Conservation (phyloP, 2,797 vertebrate genomes). For the Scolopax rusticola region DNA sequence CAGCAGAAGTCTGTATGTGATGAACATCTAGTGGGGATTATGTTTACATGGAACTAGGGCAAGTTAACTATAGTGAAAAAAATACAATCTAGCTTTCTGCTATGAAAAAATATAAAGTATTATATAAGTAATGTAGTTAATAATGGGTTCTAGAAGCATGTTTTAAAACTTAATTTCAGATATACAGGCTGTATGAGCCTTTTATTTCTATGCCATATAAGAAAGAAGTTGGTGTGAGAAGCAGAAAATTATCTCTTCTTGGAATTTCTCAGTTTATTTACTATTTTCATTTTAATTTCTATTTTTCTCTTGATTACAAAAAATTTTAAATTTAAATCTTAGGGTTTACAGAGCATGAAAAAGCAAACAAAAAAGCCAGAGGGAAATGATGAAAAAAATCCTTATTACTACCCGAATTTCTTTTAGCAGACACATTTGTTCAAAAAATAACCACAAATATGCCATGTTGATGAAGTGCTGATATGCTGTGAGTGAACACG, state of each 20-base stretch:
- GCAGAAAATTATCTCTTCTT: neutral
- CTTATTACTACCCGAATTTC: neutral
- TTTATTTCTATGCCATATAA: neutral
- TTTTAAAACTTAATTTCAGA: neutral
- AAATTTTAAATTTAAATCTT: neutral
- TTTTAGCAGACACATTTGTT: neutral
- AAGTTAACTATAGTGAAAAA: neutral
- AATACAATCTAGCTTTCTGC: neutral
- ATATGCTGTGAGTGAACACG: neutral
- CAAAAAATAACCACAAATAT: neutral
- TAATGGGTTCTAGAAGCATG: neutral
- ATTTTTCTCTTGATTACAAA: neutral
- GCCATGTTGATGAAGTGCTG: neutral
- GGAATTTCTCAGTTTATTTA: neutral
- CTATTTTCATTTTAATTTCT: neutral
- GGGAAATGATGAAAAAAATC: rapidly evolving
- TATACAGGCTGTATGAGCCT: neutral
- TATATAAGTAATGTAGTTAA: neutral
- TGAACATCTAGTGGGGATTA: slow-evolving; percentile 13
- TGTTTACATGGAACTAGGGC: slow-evolving; percentile 3
- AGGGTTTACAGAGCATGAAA: neutral
- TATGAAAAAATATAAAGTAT: neutral
- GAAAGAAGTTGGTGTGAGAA: neutral
- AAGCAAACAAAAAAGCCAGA: neutral
- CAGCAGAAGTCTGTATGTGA: slow-evolving; percentile 3